These are phyloP conservation scores for Dromaius novaehollandiae DNA, from an alignment of 2,113 vertebrate genomes.

Conservation along the genomic window DNA sequence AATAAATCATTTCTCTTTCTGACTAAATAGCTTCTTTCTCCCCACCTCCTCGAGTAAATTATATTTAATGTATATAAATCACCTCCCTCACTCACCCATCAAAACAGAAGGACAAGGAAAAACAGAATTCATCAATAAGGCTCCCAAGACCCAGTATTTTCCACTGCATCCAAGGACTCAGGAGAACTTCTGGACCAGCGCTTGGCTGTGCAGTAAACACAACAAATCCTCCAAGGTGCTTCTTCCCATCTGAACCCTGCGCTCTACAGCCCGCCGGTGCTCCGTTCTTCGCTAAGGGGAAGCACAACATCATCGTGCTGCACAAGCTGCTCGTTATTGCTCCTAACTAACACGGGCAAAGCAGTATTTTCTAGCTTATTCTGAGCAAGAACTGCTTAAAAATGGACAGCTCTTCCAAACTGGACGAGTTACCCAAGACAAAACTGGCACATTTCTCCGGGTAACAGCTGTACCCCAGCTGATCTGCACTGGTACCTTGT, in stretches of 20 bases:
- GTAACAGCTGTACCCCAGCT: background rate
- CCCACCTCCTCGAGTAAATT: background rate
- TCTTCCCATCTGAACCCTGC: background rate
- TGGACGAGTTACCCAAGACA: background rate
- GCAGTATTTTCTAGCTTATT: background rate
- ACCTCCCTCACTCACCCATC: background rate
- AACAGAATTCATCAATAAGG: background rate
- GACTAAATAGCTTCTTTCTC: background rate
- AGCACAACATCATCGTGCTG: background rate
- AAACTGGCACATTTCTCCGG: background rate
- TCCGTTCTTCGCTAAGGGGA: background rate
- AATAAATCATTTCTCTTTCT: background rate
- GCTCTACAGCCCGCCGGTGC: background rate
- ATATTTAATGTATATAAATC: background rate
- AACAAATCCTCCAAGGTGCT: background rate
- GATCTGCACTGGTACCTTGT: background rate
- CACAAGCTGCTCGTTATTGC: background rate
- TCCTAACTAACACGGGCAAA: background rate
- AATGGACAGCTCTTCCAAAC: background rate
- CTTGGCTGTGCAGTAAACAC: background rate
- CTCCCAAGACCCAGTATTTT: background rate
- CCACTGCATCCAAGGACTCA: background rate
- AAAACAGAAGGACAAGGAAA: background rate
- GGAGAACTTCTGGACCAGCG: background rate
- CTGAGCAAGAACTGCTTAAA: background rate